A percentile compares a stretch with the other conserved stretches of the same genome.
Conservation (phyloP, 2,888 invertebrate species). For the Meghimatium bilineatum region DNA sequence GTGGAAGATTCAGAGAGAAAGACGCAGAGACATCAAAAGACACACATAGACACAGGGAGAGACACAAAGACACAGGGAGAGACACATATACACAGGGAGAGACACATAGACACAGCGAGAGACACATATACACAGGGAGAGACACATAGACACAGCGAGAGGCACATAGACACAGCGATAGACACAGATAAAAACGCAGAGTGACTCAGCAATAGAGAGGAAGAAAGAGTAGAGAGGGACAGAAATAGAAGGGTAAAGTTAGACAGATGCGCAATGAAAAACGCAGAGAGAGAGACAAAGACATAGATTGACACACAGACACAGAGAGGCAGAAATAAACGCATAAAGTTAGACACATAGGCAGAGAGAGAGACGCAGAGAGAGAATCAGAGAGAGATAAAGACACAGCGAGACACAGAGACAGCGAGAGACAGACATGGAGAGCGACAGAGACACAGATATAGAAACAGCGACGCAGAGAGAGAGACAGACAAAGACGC, state of each 20-base stretch:
- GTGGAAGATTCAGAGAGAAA: too few relatives aligned
- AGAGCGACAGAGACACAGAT: not conserved
- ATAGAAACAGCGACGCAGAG: not conserved
- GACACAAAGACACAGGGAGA: too few relatives aligned
- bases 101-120: too few relatives aligned
- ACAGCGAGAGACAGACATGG: not conserved
- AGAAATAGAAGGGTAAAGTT: not conserved
- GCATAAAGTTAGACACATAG: not conserved
- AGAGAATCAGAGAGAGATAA: not conserved
- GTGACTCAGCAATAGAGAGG: too few relatives aligned
- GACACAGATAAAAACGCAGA: too few relatives aligned
- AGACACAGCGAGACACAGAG: not conserved
- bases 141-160: too few relatives aligned
- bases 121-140: too few relatives aligned
- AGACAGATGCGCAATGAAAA: too few relatives aligned
- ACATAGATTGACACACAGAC: not conserved
- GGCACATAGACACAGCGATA: too few relatives aligned
- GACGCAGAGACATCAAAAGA: too few relatives aligned
- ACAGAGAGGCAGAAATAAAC: not conserved
- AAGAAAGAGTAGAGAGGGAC: not conserved
- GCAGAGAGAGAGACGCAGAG: not conserved
- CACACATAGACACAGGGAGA: not conserved
- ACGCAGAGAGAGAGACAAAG: not conserved
- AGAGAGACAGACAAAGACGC: not conserved
- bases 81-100: too few relatives aligned